These are phyloP conservation scores for Cecidostiba fungosa DNA, from an alignment of 2,888 invertebrate species.

Conservation along the genomic window DNA sequence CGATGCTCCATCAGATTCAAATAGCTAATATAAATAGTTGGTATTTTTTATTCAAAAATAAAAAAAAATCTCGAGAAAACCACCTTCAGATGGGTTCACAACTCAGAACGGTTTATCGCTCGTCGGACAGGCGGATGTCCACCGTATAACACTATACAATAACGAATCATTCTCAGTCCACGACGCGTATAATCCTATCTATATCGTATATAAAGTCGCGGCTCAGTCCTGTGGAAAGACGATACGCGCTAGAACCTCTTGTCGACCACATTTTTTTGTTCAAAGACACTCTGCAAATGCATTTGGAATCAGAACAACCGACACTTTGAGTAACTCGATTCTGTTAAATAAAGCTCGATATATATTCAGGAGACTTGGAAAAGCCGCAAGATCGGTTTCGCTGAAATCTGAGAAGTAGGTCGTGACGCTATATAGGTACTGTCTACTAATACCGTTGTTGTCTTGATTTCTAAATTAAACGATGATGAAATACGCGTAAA, in stretches of 20 bases:
- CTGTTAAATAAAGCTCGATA: not conserved
- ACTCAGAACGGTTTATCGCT: not conserved
- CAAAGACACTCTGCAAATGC: not conserved
- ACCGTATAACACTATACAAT: not conserved
- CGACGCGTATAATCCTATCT: constrained; percentile 39
- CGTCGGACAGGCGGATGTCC: constrained; percentile 13
- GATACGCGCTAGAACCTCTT: constrained; percentile 46
- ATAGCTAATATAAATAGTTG: no score
- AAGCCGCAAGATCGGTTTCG: not conserved
- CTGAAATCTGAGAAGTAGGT: constrained; percentile 19
- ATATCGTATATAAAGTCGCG: not conserved
- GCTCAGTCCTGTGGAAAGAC: constrained; percentile 54
- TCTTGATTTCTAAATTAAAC: not conserved
- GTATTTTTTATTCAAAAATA: no score
- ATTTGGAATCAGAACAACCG: not conserved
- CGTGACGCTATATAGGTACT: not conserved
- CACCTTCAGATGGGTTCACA: not conserved
- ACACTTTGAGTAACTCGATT: not conserved
- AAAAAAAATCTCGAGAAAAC: not conserved
- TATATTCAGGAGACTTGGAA: not conserved
- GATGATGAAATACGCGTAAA: not conserved
- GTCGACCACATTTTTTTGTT: not conserved
- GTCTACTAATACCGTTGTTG: not conserved
- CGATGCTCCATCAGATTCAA: no score
- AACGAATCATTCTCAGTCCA: constrained; percentile 25